Percentiles rank a stretch among this genome's conserved stretches.
phyloP scores from a whole-genome alignment of 1,140 invertebrate genomes.

The Zaprionus camerounensis region DNA sequence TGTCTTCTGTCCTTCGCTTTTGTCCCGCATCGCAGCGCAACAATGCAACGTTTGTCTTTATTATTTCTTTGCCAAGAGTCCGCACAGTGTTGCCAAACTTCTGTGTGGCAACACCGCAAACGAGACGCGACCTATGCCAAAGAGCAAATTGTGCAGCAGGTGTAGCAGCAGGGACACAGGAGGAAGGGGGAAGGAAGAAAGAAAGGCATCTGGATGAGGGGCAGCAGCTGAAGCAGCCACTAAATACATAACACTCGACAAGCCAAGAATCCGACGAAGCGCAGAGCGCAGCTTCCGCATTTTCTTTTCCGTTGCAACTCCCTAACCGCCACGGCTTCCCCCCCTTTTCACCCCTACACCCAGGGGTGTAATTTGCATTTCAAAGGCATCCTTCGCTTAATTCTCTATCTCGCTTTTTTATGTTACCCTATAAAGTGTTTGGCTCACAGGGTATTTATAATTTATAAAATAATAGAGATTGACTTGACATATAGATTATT shows the following conservation, averaged over 20 bases:
- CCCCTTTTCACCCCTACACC: slow-evolving; percentile 26
- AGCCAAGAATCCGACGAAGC: slow-evolving; percentile 66
- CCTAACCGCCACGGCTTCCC: slow-evolving; percentile 6
- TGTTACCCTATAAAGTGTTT: slow-evolving; percentile 24
- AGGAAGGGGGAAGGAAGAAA: neutral
- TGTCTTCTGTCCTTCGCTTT: slow-evolving; percentile 23
- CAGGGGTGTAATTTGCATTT: slow-evolving; percentile 75
- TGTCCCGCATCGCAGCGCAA: slow-evolving; percentile 28
- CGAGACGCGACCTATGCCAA: slow-evolving; percentile 57
- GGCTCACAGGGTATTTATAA: too few species aligned
- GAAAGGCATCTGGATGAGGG: neutral
- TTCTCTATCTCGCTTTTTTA: slow-evolving; percentile 9
- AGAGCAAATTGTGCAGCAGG: slow-evolving; percentile 44
- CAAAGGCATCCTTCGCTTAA: slow-evolving; percentile 63
- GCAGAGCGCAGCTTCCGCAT: slow-evolving; percentile 68
- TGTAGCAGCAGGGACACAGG: slow-evolving; percentile 12
- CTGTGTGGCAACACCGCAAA: slow-evolving; percentile 33
- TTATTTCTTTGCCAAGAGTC: slow-evolving; percentile 57
- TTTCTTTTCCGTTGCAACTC: slow-evolving; percentile 50
- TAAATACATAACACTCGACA: slow-evolving; percentile 77
- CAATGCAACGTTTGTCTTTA: slow-evolving; percentile 77
- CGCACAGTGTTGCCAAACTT: slow-evolving; percentile 48
- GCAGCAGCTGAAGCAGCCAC: slow-evolving; percentile 49
- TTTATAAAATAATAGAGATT: too few species aligned
- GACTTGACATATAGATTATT: too few species aligned